Percentiles rank a stretch among this genome's conserved stretches.
These are phyloP conservation scores for Rostratula benghalensis DNA, from an alignment of 2,113 vertebrate genomes.

Conservation along the genomic window DNA sequence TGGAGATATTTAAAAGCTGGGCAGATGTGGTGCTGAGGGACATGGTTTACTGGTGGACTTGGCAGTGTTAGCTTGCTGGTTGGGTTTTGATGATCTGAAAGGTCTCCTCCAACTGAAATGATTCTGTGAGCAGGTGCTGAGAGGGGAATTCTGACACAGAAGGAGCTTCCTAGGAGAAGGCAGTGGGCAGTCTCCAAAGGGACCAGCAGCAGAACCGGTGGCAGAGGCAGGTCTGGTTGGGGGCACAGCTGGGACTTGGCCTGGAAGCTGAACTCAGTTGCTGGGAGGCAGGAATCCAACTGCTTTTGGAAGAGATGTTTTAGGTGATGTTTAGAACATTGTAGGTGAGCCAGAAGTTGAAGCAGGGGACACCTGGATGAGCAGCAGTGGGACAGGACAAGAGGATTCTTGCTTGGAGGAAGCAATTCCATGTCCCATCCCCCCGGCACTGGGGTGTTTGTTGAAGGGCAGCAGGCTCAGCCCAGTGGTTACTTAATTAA, in stretches of 20 bases:
- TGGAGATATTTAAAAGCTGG: fast-evolving
- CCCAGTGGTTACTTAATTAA: background rate
- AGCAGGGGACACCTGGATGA: background rate
- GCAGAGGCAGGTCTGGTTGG: background rate
- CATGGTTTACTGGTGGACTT: fast-evolving
- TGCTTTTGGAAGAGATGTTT: background rate
- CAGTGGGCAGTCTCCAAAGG: fast-evolving
- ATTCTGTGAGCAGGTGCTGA: fast-evolving
- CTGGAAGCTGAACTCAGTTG: background rate
- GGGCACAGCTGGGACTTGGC: background rate
- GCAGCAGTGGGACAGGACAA: background rate
- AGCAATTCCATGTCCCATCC: fast-evolving
- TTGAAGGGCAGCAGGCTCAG: background rate
- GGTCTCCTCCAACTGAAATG: background rate
- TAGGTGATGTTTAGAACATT: background rate
- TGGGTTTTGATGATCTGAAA: fast-evolving
- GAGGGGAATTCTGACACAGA: background rate
- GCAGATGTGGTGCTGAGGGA: fast-evolving
- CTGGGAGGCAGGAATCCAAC: background rate
- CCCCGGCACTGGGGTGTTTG: background rate
- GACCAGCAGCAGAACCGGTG: background rate
- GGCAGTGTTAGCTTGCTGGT: fast-evolving
- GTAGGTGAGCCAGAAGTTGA: background rate
- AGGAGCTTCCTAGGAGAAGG: background rate
- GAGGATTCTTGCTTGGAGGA: background rate